Evolutionary conservation across 2,888 invertebrate genomes (phyloP), one percentile per base, ranked within the genome.

Genomic region (Cataglyphis rosenhaueri): DNA sequence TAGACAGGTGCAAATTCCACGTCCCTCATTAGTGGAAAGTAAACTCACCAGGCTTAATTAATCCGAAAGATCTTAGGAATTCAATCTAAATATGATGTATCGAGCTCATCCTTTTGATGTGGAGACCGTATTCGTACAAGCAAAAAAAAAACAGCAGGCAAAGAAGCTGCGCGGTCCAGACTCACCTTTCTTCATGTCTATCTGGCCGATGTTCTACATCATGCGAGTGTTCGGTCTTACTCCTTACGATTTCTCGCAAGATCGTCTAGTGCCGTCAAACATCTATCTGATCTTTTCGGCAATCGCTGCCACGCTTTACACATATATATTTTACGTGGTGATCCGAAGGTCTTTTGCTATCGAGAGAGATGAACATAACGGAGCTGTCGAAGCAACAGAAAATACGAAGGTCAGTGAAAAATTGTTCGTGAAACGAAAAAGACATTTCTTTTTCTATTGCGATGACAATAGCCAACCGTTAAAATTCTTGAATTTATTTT

Each of bases 161-260:
- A 89, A 68, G 25, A 89, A 79, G 68, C 59, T 75, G 8, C 85
- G 82, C 29, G 93, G 94, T 4, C 84, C 90, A 3, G 91, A 94
- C 44, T 92, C 93, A 38, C 79, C 88, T 0, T 86, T 94, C 25
- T 94, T 93, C 68, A 86, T 91, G n/a, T 90, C 91, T 25, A 79
- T 92, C 66, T 92, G 90, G 29, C 94, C 94, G 1, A 35, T 91
- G 21, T 82, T 93, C 64, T 92, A 91, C 71, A 68, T 91, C 3
- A 74, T 91, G 9, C 90, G 92, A 81, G 5, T 92, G 29, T 92
- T 94, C 70, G 94, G 94, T 10, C 83, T 93, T n/a, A 93, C 92
- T 3, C 94, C 94, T 10, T 94, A 94, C 84, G 85, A 89, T 25
- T 92, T 92, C 73, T 86, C 83, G 41, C 87, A 88, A 41, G 88